Conservation (phyloP, 2,888 invertebrate species). For the Neuroscelio doddi region DNA sequence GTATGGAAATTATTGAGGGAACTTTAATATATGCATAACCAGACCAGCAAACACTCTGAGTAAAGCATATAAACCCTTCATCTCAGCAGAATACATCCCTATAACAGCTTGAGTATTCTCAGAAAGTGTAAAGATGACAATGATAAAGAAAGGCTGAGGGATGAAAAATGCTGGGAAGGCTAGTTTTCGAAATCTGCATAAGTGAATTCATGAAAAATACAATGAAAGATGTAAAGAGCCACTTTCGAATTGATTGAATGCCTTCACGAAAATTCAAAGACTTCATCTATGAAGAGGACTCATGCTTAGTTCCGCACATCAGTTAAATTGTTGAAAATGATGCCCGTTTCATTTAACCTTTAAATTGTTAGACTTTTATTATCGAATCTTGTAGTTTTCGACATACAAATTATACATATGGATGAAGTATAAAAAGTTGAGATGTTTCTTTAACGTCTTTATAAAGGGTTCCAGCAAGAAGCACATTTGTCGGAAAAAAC, state of each 20-base stretch:
- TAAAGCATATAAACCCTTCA: constrained; percentile 59
- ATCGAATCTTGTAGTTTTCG: too few species aligned
- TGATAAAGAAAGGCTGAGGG: constrained; percentile 46
- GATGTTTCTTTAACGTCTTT: too few species aligned
- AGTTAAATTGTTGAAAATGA: too few species aligned
- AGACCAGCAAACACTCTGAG: constrained; percentile 66
- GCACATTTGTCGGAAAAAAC: too few species aligned
- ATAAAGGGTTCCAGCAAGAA: too few species aligned
- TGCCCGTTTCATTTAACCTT: too few species aligned
- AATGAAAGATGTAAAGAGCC: constrained; percentile 39
- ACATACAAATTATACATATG: too few species aligned
- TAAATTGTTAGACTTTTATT: too few species aligned
- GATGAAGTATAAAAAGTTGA: too few species aligned
- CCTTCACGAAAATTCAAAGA: constrained; percentile 30
- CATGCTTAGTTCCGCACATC: too few species aligned
- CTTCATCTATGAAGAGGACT: constrained; percentile 27
- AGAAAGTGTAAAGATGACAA: constrained; percentile 41
- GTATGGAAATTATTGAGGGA: constrained; percentile 62
- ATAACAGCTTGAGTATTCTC: constrained; percentile 47
- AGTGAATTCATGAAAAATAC: constrained; percentile 39
- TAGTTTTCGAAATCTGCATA: constrained; percentile 50
- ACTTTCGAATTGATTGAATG: constrained; percentile 29
- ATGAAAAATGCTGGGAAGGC: constrained; percentile 49
- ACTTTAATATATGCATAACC: constrained; percentile 67
- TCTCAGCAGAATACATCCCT: constrained; percentile 50